Evolutionary conservation across 2,113 vertebrate genomes (phyloP).

Genomic region (Plecturocebus donacophilus): DNA sequence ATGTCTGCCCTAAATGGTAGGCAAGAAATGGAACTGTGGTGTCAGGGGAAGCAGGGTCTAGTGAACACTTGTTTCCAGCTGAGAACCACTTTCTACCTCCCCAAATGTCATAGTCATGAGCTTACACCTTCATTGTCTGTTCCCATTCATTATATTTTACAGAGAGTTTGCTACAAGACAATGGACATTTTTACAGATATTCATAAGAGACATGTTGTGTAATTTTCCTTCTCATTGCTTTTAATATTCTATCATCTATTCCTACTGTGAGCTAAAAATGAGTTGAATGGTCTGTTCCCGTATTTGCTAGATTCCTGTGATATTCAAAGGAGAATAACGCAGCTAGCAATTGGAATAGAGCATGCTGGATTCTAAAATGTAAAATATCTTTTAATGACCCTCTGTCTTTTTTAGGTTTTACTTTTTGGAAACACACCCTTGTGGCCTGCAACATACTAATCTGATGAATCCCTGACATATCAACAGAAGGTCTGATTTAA

Average conservation of each 20-base stretch:
- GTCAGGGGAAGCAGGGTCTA: neutral
- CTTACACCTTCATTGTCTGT: neutral
- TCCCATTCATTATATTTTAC: conserved; percentile 12
- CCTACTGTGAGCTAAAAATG: neutral
- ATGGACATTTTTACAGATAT: conserved; percentile 26
- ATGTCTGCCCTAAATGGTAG: neutral
- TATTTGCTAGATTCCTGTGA: neutral
- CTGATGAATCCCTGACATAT: neutral
- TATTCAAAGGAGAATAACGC: neutral
- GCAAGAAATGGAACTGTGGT: neutral
- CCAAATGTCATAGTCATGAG: conserved; percentile 39
- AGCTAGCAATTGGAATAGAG: neutral
- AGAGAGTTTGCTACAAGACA: neutral
- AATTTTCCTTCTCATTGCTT: conserved; percentile 56
- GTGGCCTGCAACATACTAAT: neutral
- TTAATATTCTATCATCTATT: conserved; percentile 33
- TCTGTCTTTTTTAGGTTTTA: neutral
- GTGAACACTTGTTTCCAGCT: conserved; percentile 17
- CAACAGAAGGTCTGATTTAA: neutral
- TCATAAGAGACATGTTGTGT: conserved; percentile 2
- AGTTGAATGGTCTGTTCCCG: neutral
- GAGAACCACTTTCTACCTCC: neutral
- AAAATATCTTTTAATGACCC: neutral
- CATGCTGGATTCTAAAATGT: neutral
- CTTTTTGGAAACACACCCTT: neutral